These are phyloP conservation scores for Otus scops DNA, from an alignment of 2,797 vertebrate genomes.

Conservation along the genomic window DNA sequence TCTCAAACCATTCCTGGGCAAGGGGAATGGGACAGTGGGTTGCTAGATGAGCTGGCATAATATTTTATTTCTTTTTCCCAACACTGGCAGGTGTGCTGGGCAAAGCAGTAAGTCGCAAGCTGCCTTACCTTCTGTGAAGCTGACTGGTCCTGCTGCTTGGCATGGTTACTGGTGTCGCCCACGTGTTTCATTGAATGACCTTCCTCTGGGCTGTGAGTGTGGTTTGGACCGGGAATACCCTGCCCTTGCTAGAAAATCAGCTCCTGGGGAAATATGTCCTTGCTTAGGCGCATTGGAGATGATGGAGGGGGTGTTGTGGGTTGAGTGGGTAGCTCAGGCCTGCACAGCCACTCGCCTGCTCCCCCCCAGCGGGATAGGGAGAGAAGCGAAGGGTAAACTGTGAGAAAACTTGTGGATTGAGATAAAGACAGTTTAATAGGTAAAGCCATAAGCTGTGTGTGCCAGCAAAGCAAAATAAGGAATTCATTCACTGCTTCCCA, in stretches of 20 bases:
- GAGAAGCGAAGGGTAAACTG: background rate
- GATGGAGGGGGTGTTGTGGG: background rate
- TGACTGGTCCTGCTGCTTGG: background rate
- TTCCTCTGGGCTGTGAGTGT: background rate
- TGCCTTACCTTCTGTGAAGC: background rate
- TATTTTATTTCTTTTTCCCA: background rate
- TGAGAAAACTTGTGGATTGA: background rate
- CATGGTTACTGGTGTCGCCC: background rate
- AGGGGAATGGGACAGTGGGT: background rate
- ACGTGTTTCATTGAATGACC: background rate
- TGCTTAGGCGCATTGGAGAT: background rate
- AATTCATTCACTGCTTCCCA: background rate
- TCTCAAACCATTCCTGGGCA: background rate
- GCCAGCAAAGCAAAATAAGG: background rate
- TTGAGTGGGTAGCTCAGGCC: background rate
- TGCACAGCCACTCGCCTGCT: rapidly evolving
- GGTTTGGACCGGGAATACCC: background rate
- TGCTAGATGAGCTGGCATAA: background rate
- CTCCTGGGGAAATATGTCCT: background rate
- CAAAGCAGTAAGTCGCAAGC: background rate
- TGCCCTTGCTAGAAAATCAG: constrained; percentile 1
- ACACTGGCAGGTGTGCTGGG: rapidly evolving
- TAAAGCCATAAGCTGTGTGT: background rate
- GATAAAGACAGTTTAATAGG: background rate
- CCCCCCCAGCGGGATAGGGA: background rate